Evolutionary conservation across 2,113 vertebrate genomes (phyloP).

Genomic region (Hystrix brachyura): DNA sequence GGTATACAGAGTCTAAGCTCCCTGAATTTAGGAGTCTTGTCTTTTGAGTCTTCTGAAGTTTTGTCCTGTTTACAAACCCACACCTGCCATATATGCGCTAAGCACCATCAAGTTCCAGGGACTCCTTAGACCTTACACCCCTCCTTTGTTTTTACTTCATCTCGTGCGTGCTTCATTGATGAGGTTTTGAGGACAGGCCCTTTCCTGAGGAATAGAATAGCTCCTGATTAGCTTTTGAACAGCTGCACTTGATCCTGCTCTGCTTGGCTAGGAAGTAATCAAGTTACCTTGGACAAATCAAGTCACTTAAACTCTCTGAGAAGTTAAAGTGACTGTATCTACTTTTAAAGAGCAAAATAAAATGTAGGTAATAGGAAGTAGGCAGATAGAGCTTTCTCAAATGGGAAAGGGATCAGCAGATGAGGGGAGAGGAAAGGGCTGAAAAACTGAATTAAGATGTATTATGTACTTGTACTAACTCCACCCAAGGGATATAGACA

Average conservation of each 20-base stretch:
- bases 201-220: neutral
- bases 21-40: conserved; percentile 7
- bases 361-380: neutral
- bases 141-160: neutral
- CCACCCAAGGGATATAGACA: neutral
- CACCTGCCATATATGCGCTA: neutral
- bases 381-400: neutral
- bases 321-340: neutral
- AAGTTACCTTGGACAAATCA: conserved; percentile 22
- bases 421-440: neutral
- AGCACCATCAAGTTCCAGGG: neutral
- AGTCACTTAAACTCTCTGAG: neutral
- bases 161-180: neutral
- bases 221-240: neutral
- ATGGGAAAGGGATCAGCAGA: neutral
- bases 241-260: neutral
- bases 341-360: conserved; percentile 32
- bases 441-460: neutral
- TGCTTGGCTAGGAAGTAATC: neutral
- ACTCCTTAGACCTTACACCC: neutral
- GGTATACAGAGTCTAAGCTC: neutral
- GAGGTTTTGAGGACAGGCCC: neutral
- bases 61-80: neutral
- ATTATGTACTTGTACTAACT: neutral
- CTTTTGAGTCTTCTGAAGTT: conserved; percentile 9